Conservation (phyloP, 1,140 invertebrate genomes). For the Cepaea nemoralis region DNA sequence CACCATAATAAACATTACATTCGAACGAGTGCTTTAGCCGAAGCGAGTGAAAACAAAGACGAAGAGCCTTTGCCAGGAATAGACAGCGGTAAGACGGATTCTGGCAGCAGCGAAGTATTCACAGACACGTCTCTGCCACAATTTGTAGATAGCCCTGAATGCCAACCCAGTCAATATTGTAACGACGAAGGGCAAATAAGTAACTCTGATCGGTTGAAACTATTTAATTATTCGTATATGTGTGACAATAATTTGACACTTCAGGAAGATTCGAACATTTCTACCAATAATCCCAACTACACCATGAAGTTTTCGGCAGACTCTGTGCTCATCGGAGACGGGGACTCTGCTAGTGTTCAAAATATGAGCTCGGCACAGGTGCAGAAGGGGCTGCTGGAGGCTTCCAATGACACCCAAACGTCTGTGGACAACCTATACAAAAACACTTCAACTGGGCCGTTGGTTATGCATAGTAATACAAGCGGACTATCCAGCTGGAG, state of each 20-base stretch:
- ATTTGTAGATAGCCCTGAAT: neutral
- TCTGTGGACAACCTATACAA: constrained; percentile 11
- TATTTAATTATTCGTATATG: neutral
- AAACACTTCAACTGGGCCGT: neutral
- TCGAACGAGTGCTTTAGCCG: neutral
- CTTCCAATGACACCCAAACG: neutral
- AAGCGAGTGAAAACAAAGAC: neutral
- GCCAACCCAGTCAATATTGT: neutral
- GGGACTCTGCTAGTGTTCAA: constrained; percentile 16
- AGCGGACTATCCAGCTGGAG: constrained; percentile 4
- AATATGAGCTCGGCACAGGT: constrained; percentile 3
- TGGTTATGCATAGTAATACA: neutral
- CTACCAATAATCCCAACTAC: constrained; percentile 3
- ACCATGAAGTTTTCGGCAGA: constrained; percentile 19
- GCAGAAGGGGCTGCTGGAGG: neutral
- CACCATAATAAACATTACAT: constrained; percentile 3
- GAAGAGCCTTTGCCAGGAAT: neutral
- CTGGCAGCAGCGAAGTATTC: neutral
- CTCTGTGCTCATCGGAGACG: neutral
- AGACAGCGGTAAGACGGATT: neutral
- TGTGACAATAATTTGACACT: neutral
- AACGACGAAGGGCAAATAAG: neutral
- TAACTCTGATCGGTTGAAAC: neutral
- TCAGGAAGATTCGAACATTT: neutral
- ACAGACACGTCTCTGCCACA: neutral